Conservation (phyloP, 35 echinoderm and acorn worm genomes). For the Diadema setosum region DNA sequence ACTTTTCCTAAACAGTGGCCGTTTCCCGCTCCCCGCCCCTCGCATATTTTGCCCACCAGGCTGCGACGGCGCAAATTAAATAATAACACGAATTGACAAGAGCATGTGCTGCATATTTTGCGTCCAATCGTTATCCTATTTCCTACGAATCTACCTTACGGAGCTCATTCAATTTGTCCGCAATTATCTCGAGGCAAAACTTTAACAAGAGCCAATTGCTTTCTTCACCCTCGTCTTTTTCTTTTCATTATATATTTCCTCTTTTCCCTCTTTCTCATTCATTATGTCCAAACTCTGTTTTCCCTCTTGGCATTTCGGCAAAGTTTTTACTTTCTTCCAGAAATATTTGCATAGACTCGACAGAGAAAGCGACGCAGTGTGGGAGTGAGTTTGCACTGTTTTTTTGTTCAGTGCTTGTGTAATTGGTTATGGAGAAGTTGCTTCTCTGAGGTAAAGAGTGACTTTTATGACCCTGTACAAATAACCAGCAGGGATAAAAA, state of each 20-base stretch:
- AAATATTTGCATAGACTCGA: too few species aligned
- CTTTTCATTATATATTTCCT: not conserved
- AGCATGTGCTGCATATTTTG: not conserved
- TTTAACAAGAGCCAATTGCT: not conserved
- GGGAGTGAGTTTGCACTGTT: too few species aligned
- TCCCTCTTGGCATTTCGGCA: too few species aligned
- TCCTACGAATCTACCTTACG: not conserved
- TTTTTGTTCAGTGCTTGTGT: too few species aligned
- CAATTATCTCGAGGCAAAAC: not conserved
- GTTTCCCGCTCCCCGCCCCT: too few species aligned
- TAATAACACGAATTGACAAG: conserved; percentile 6
- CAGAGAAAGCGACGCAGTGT: too few species aligned
- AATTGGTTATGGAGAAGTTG: too few species aligned
- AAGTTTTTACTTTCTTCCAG: too few species aligned
- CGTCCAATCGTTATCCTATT: not conserved
- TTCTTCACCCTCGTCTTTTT: not conserved
- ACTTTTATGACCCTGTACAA: too few species aligned
- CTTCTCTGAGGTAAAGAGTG: too few species aligned
- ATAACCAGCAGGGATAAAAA: too few species aligned
- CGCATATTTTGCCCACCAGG: not conserved
- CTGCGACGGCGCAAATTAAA: not conserved
- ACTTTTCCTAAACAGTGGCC: too few species aligned
- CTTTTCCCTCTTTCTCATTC: not conserved
- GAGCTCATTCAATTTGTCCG: not conserved
- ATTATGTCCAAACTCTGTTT: not conserved